These are phyloP conservation scores for Tetropium fuscum DNA, from an alignment of 2,888 invertebrate species.

Conservation along the genomic window DNA sequence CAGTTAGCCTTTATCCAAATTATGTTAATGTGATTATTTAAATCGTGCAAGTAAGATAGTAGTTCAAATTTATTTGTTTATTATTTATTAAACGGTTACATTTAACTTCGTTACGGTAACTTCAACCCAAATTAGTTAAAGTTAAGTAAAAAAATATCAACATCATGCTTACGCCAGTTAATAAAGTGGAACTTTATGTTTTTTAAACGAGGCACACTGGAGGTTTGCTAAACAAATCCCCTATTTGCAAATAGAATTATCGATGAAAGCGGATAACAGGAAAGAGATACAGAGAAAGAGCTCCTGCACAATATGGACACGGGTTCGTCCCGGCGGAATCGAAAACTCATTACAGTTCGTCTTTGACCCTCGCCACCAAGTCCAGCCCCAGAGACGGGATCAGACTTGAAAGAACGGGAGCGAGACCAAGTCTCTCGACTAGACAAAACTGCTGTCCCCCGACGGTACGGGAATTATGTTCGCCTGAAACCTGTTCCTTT, in stretches of 20 bases:
- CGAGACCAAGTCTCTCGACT: slow-evolving; percentile 38
- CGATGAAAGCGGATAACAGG: slow-evolving; percentile 35
- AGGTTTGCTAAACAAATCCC: not conserved
- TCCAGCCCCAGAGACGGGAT: slow-evolving; percentile 58
- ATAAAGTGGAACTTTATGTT: too few relatives aligned
- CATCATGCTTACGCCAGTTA: too few relatives aligned
- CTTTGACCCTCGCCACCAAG: slow-evolving; percentile 63
- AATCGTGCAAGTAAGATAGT: too few relatives aligned
- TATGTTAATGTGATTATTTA: too few relatives aligned
- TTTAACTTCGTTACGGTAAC: too few relatives aligned
- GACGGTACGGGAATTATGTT: slow-evolving; percentile 37
- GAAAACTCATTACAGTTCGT: slow-evolving; percentile 66
- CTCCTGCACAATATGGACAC: slow-evolving; percentile 57
- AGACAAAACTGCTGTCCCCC: slow-evolving; percentile 45
- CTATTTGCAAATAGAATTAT: slow-evolving; percentile 37
- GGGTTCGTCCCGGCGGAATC: slow-evolving; percentile 59
- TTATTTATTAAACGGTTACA: too few relatives aligned
- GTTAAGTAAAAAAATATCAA: too few relatives aligned
- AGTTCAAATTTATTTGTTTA: too few relatives aligned
- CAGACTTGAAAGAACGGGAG: slow-evolving; percentile 57
- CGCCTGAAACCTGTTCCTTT: slow-evolving; percentile 9
- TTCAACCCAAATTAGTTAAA: too few relatives aligned
- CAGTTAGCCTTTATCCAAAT: too few relatives aligned
- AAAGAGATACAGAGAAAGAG: slow-evolving; percentile 33
- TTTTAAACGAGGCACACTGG: too few relatives aligned